Evolutionary conservation across 2,888 invertebrate genomes (phyloP), one percentile per base, ranked within the genome.

Genomic region (Epinotia demarniana): DNA sequence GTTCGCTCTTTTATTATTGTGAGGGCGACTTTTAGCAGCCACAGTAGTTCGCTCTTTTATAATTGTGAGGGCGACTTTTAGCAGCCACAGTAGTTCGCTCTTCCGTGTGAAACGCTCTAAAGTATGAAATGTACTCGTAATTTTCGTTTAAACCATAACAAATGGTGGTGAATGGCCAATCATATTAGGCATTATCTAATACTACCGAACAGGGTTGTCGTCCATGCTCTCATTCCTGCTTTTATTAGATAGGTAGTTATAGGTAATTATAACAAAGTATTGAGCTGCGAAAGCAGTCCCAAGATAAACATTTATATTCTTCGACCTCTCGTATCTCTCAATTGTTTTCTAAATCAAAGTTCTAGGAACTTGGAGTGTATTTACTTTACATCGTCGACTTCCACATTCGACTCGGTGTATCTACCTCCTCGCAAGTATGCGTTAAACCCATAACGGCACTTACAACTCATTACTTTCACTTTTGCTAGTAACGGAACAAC

Each of bases 271-370:
- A 39, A 16, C 18, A 11, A 62, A 39, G 39, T 39, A 61, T 33
- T 62, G 33, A 33, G 27, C n/a, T 43, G 62, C 12, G 46, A 62
- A 12, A 33, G 12, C 33, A 39, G 61, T 62, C 12, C 18, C 11
- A 43, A 62, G 39, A 62, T 62, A 61, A 27, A 62, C 62, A 39
- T 12, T 62, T 18, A 62, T 62, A 62, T 18, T 62, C 62, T 43
- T 62, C 18, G 18, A 62, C 43, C 18, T 27, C 23, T 27, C 4
- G n/a, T 55, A 18, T 55, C 49, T 49, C 49, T 49, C 16, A 49
- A 11, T 11, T 49, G 49, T 49, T 49, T 6, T 16, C 18, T 55
- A 57, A 11, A 57, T 57, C 19, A 19, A 16, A 57, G n/a, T 57
- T 55, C n/a, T 55, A 18, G 11, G 12, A 12, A 12, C 46, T 46